Conservation (phyloP, 2,888 invertebrate genomes). For the Drosophila nigricruria region DNA sequence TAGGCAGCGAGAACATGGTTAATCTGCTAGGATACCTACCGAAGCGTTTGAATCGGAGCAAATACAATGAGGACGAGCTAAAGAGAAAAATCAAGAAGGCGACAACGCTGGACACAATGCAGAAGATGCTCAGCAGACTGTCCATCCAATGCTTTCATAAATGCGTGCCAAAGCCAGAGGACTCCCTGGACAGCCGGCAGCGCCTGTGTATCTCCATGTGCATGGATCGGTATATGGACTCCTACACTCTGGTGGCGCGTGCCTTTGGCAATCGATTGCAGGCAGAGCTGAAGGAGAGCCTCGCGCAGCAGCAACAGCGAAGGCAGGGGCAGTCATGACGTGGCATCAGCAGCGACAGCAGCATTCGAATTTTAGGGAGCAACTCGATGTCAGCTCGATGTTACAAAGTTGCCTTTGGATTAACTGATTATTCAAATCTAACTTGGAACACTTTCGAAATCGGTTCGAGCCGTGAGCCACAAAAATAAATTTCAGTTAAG, state of each 20-base stretch:
- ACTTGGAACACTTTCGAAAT: neutral
- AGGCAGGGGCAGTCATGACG: neutral
- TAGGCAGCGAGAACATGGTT: neutral
- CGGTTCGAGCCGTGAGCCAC: neutral
- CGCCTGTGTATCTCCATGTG: constrained; percentile 27
- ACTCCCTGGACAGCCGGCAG: constrained; percentile 11
- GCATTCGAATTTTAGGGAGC: neutral
- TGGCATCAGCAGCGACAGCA: neutral
- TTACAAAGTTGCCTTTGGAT: constrained; percentile 5
- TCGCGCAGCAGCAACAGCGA: neutral
- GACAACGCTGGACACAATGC: neutral
- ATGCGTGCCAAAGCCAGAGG: constrained; percentile 22
- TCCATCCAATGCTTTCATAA: constrained; percentile 32
- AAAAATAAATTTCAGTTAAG: constrained; percentile 9
- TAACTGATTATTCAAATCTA: neutral
- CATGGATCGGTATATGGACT: constrained; percentile 35
- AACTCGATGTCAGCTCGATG: neutral
- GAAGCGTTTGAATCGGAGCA: neutral
- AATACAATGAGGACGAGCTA: constrained; percentile 1
- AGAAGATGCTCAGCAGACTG: constrained; percentile 19
- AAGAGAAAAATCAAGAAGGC: constrained; percentile 1
- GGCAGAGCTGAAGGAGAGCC: constrained; percentile 9
- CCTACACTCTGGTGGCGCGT: constrained; percentile 28
- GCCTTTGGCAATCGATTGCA: constrained; percentile 25
- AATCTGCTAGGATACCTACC: neutral